phyloP scores from a whole-genome alignment of 1,140 invertebrate genomes.

The Dreissena polymorpha region DNA sequence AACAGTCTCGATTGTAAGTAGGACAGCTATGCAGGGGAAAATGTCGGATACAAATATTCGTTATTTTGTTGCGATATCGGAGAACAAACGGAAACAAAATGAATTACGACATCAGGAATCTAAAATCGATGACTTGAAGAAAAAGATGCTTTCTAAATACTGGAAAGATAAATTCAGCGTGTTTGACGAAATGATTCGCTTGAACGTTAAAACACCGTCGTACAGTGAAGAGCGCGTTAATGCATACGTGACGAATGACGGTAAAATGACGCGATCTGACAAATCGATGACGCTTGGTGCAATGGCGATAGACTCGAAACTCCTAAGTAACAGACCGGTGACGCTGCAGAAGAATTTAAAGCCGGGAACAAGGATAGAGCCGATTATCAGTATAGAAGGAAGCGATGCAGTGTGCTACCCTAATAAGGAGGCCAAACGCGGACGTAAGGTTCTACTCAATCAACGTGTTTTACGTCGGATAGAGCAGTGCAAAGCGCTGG shows the following conservation, averaged over 20 bases:
- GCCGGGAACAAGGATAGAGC: slow-evolving; percentile 29
- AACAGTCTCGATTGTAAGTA: not conserved
- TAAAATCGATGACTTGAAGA: slow-evolving; percentile 50
- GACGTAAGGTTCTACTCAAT: slow-evolving; percentile 39
- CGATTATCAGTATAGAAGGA: slow-evolving; percentile 54
- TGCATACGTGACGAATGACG: not conserved
- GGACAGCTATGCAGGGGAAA: not conserved
- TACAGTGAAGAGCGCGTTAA: not conserved
- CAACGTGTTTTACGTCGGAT: slow-evolving; percentile 26
- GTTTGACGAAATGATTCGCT: slow-evolving; percentile 53
- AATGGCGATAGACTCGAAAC: slow-evolving; percentile 47
- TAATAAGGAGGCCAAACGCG: slow-evolving; percentile 47
- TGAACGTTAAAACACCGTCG: slow-evolving; percentile 53
- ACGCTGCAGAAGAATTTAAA: slow-evolving; percentile 30
- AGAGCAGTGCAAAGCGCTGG: slow-evolving; percentile 51
- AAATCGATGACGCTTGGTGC: slow-evolving; percentile 20
- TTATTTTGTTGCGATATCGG: slow-evolving; percentile 50
- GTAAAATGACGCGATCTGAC: not conserved
- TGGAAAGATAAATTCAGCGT: slow-evolving; percentile 52
- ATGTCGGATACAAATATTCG: slow-evolving; percentile 38
- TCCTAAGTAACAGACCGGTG: slow-evolving; percentile 37
- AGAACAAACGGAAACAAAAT: slow-evolving; percentile 45
- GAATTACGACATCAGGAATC: slow-evolving; percentile 31
- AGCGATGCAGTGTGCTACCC: slow-evolving; percentile 53
- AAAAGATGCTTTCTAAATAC: slow-evolving; percentile 48